Percentiles rank a stretch among this genome's conserved stretches.
Evolutionary conservation across 1,140 invertebrate genomes (phyloP).

Genomic region (Drosophila mayri): DNA sequence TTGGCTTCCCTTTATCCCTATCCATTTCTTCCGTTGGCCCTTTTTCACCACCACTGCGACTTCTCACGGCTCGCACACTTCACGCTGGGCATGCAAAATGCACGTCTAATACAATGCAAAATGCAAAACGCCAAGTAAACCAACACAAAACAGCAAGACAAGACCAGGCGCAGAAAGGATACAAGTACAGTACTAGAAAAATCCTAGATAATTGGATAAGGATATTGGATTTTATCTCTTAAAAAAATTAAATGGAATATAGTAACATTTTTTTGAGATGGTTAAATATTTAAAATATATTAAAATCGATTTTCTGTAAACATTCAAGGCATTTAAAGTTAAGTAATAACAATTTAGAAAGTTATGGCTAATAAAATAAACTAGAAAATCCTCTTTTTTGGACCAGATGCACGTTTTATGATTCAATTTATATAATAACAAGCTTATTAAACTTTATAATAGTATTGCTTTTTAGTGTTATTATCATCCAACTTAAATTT

Average conservation of each 20-base stretch:
- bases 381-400: background rate
- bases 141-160: constrained; percentile 29
- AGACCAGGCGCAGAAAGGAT: background rate
- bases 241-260: background rate
- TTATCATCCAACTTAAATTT: background rate
- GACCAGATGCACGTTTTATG: background rate
- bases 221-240: too few relatives aligned
- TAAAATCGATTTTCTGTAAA: background rate
- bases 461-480: background rate
- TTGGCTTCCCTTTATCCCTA: constrained; percentile 10
- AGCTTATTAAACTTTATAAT: background rate
- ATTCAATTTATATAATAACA: background rate
- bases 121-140: constrained; percentile 73
- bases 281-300: background rate
- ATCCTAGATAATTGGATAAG: background rate
- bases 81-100: constrained; percentile 82
- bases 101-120: constrained; percentile 77
- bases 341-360: background rate
- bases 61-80: constrained; percentile 61
- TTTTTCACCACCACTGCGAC: constrained; percentile 44
- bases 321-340: background rate
- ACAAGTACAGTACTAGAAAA: constrained; percentile 2
- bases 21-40: constrained; percentile 7
- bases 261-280: background rate
- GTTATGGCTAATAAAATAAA: background rate